Evolutionary conservation across 2,113 vertebrate species (phyloP).

Genomic region (Phycodurus eques): DNA sequence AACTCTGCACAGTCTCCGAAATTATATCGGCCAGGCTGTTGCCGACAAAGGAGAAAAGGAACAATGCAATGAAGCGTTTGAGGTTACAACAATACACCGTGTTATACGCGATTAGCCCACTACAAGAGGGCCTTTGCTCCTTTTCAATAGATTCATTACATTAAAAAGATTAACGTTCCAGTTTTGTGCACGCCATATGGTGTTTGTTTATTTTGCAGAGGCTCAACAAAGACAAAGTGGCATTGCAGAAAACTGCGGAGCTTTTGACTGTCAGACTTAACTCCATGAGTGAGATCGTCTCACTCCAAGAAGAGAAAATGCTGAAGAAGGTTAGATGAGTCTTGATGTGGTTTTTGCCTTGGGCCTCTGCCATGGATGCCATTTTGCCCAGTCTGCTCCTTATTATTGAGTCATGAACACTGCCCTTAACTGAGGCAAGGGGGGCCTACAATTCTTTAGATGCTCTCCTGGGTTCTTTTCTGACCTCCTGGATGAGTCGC

Average conservation of each 20-base stretch:
- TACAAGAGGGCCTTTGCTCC: slow-evolving; percentile 36
- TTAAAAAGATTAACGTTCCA: neutral
- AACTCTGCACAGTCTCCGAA: slow-evolving; percentile 72
- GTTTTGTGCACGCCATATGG: neutral
- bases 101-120: slow-evolving; percentile 41
- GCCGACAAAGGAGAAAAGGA: slow-evolving; percentile 65
- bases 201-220: slow-evolving; percentile 47
- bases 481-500: too few species aligned
- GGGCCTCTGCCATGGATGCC: neutral
- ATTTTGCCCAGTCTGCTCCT: neutral
- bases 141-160: neutral
- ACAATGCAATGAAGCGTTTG: slow-evolving; percentile 58
- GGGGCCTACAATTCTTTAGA: too few species aligned
- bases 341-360: neutral
- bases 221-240: slow-evolving; percentile 70
- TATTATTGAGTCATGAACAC: too few species aligned
- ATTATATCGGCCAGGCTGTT: slow-evolving; percentile 72
- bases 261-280: slow-evolving; percentile 73
- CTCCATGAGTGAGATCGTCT: slow-evolving; percentile 72
- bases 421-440: too few species aligned
- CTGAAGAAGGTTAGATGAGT: slow-evolving; percentile 53
- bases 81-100: slow-evolving; percentile 55
- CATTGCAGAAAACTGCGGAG: slow-evolving; percentile 67
- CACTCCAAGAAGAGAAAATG: slow-evolving; percentile 73
- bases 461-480: too few species aligned